Base-by-base conservation (phyloP, 1,140 invertebrate species). In the Drosophila ambigua region DNA sequence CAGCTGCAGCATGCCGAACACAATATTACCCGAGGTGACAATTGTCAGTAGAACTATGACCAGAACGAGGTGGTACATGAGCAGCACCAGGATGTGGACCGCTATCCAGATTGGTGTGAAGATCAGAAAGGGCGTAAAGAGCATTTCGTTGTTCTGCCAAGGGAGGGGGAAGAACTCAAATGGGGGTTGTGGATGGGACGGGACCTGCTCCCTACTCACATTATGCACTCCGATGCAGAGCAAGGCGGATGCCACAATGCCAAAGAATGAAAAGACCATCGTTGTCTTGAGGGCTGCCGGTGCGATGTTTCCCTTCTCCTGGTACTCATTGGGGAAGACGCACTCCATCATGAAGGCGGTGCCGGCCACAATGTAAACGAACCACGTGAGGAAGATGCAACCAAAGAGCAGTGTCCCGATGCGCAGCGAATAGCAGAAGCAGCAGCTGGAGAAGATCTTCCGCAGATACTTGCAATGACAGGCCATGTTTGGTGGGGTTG, bases 251-350 rank as follows among this genome's bases (percentile, higher is more conserved):
- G 49, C 43, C 5, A 77, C 8, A 24, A 82, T 49, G 4, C 83
- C 83, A n/a, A 88, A 88, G 41, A 83, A 89, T 4, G 76, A 73
- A 13, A 88, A 88, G 2, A 88, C 62, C 72, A 89, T 79, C 15
- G 84, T 89, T 8, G 76, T 77, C 48, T 88, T 88, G 2, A 87
- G 68, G n/a, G 84, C 84, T 4, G 72, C 51, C 8, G 72, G 67
- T 5, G 43, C 28, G 2, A 48, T 39, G 2, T 2, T 0, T 5
- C 1, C 0, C 8, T 24, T 6, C 0, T 16, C 28, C 11, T 68
- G 66, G 49, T 89, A 89, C 44, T 88, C 83, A 11, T 77, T 59
- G n/a, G 83, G 76, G 20, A 79, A 84, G 45, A 88, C 83, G 76
- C 52, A 58, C 43, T 79, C 79, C 84, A 88, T 88, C 64, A 89